Evolutionary conservation across 2,113 vertebrate genomes (phyloP).

Genomic region (Sylvietta virens): DNA sequence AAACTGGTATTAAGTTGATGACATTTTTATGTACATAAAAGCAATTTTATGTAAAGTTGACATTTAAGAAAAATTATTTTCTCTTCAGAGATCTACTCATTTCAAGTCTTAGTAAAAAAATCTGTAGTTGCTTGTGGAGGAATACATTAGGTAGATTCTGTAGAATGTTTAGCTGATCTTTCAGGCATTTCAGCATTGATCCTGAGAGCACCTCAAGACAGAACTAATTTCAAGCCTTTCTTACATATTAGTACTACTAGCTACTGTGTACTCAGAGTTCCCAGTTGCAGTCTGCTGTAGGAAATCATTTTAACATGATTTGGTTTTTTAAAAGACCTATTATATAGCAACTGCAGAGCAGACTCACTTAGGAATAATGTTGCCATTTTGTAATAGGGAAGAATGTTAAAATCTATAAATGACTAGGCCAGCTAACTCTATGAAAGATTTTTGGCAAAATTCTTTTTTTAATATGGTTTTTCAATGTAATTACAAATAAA

Average conservation of each 20-base stretch:
- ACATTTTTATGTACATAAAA: constrained; percentile 1
- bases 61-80: constrained; percentile 2
- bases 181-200: background rate
- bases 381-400: background rate
- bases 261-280: background rate
- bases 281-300: background rate
- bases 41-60: background rate
- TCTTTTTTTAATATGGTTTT: background rate
- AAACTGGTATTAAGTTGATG: background rate
- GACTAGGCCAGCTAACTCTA: background rate
- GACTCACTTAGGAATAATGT: background rate
- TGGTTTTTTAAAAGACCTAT: background rate
- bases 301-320: background rate
- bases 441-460: background rate
- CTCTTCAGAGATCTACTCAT: background rate
- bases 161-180: background rate
- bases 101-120: background rate
- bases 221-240: background rate
- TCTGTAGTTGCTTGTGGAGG: background rate
- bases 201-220: background rate
- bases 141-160: background rate
- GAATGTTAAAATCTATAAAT: background rate
- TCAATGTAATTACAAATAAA: background rate
- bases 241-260: background rate
- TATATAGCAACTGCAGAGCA: background rate